Evolutionary conservation across 2,113 vertebrate genomes (phyloP).

Genomic region (Melanostigma gelatinosum): DNA sequence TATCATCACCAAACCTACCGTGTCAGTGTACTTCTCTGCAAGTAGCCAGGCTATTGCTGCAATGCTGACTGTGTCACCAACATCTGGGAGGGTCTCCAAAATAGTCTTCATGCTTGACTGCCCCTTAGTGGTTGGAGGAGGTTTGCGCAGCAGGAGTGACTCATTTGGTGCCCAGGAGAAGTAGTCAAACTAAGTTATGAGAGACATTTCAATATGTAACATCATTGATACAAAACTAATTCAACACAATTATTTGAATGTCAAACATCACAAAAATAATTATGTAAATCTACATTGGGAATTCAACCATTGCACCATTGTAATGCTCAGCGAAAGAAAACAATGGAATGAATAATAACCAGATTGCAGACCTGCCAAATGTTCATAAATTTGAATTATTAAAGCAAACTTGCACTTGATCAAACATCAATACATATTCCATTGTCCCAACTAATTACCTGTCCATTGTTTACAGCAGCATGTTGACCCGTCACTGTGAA

Average conservation of each 20-base stretch:
- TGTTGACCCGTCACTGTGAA: constrained; percentile 72
- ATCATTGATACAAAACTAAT: not conserved
- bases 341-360: not conserved
- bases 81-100: constrained; percentile 60
- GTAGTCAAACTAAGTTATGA: constrained; percentile 69
- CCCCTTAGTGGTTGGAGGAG: constrained; percentile 68
- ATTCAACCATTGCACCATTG: no score
- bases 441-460: constrained; percentile 51
- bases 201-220: not conserved
- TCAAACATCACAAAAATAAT: not conserved
- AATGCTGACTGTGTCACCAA: constrained; percentile 32
- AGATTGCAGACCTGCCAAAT: not conserved
- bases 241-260: not conserved
- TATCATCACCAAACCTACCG: constrained; percentile 24
- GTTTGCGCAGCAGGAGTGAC: constrained; percentile 41
- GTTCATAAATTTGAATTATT: not conserved
- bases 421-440: not conserved
- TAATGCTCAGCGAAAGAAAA: no score
- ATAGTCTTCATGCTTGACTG: constrained; percentile 55
- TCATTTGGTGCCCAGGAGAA: constrained; percentile 59
- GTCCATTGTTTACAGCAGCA: constrained; percentile 67
- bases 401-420: not conserved
- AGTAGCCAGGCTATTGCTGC: not conserved
- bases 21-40: not conserved
- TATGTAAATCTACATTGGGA: not conserved